Evolutionary conservation across 2,888 invertebrate species (phyloP).

Genomic region (Operophtera brumata): DNA sequence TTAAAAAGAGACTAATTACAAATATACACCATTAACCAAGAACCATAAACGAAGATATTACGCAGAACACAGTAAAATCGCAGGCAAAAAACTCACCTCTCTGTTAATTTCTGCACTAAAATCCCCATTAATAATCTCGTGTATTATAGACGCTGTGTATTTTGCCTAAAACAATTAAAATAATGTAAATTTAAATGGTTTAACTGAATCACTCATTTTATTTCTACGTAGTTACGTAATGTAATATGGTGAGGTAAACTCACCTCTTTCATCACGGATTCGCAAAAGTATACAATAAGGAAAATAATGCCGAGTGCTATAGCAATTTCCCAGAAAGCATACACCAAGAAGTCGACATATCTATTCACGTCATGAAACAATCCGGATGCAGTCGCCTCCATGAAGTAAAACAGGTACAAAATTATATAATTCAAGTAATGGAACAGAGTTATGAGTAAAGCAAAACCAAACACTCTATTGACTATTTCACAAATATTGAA

Average conservation of each 20-base stretch:
- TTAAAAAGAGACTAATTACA: too few relatives aligned
- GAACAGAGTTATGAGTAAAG: constrained; percentile 46
- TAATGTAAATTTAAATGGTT: too few relatives aligned
- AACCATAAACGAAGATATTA: too few relatives aligned
- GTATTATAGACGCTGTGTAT: constrained; percentile 46
- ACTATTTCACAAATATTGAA: constrained; percentile 39
- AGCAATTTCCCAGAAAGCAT: constrained; percentile 55
- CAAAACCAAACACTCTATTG: constrained; percentile 49
- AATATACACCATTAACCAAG: too few relatives aligned
- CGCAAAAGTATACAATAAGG: constrained; percentile 48
- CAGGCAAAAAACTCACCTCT: constrained; percentile 44
- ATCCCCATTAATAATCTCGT: constrained; percentile 58
- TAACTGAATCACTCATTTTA: too few relatives aligned
- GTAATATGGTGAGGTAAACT: neutral
- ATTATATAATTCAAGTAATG: constrained; percentile 45
- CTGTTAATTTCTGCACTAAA: constrained; percentile 44
- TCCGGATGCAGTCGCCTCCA: constrained; percentile 65
- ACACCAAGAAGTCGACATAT: constrained; percentile 53
- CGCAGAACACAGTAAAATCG: neutral
- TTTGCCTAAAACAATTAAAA: constrained; percentile 49
- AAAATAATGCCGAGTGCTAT: constrained; percentile 47
- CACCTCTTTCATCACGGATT: constrained; percentile 42
- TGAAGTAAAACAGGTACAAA: constrained; percentile 61
- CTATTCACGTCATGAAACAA: constrained; percentile 51
- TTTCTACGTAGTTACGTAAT: neutral